Base-by-base conservation (phyloP, 2,113 vertebrate species). In the Equus quagga region DNA sequence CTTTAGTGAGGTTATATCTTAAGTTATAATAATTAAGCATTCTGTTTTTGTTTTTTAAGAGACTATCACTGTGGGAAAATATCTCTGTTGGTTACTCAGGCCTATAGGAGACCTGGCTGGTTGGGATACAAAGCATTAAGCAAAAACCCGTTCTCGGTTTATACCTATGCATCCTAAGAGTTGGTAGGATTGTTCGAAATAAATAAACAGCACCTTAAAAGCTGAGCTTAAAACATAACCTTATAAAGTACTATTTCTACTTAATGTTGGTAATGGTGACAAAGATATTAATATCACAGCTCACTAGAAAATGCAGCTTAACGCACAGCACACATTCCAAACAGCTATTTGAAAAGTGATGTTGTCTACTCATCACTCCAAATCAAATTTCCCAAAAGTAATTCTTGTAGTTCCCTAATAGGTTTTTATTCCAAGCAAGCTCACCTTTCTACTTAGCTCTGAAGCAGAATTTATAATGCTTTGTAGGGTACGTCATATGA, bases 401-500 rank as follows among this genome's bases (percentile, higher is more conserved):
- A 92, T 64, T 96, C 75, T 93, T 65, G 33, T 54, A 49, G 70
- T 85, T 93, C 62, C 87, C 76, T 92, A 88, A 90, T 62, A 92
- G 88, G 72, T 90, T 80, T 97, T 95, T 78, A 92, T 95, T 92
- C 84, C 70, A 91, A 94, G 87, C 60, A 92, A 97, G 90, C 92
- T 97, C 80, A 96, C 93, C 81, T 94, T 94, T 88, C 76, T 95
- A 75, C 92, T 96, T 88, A 96, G 84, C 72, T 80, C 96, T 36
- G 60, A 51, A 64, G 72, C 87, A 96, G 94, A 97, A 92, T 97
- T 96, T 89, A 85, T 88, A 97, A 94, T 4, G 21, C 65, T 98
- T 98, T 96, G 94, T 94, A 82, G 97, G 76, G 67, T 96, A 96
- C 31, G 78, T 94, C 90, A 86, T 84, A 62, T 82, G 84, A 97